These are phyloP conservation scores for Xanthorhoe spadicearia DNA, from an alignment of 2,888 invertebrate species.

Conservation along the genomic window DNA sequence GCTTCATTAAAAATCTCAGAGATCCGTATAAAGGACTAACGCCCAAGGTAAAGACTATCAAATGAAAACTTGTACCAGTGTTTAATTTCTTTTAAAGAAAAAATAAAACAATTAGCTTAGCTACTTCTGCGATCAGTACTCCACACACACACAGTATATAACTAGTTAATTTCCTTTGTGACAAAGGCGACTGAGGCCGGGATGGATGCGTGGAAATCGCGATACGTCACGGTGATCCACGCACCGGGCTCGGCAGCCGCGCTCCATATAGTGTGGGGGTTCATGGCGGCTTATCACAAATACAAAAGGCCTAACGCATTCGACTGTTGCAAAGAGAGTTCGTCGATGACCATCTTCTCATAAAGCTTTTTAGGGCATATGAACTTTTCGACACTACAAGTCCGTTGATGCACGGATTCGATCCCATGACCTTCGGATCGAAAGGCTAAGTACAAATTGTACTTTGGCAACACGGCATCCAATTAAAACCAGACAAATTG, in stretches of 20 bases:
- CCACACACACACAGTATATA: constrained; percentile 66
- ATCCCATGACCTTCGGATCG: too few relatives aligned
- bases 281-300: not conserved
- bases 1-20: too few relatives aligned
- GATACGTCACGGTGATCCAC: constrained; percentile 81
- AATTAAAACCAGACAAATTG: too few relatives aligned
- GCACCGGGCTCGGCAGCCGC: constrained; percentile 54
- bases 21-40: too few relatives aligned
- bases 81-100: not conserved
- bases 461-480: too few relatives aligned
- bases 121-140: constrained; percentile 56
- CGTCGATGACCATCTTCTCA: too few relatives aligned
- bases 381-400: too few relatives aligned
- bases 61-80: too few relatives aligned
- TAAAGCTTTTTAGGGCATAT: too few relatives aligned
- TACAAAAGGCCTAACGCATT: not conserved
- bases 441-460: too few relatives aligned
- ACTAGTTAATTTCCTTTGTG: constrained; percentile 85
- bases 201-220: constrained; percentile 85
- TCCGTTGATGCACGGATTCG: too few relatives aligned
- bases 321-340: not conserved
- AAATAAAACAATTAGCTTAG: not conserved
- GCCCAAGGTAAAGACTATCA: too few relatives aligned
- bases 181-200: constrained; percentile 79
- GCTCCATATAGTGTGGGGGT: constrained; percentile 6